Evolutionary conservation across 2,797 vertebrate species (phyloP).

Genomic region (Discoglossus pictus): DNA sequence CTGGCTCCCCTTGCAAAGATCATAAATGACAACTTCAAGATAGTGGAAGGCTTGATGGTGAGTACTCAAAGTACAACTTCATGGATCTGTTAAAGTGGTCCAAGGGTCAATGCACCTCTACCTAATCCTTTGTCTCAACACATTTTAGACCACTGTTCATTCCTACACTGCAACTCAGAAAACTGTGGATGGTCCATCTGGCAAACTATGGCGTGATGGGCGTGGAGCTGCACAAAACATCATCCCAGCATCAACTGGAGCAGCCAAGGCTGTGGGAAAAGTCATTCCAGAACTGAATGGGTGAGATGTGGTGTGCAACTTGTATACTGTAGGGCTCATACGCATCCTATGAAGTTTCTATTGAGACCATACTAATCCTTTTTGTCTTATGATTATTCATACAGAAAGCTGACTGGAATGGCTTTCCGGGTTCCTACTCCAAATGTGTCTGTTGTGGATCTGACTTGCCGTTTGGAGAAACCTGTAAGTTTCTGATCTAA

Average conservation of each 20-base stretch:
- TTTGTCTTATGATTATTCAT: no score
- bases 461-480: conserved; percentile 93
- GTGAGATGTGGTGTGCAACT: conserved; percentile 61
- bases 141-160: conserved; percentile 89
- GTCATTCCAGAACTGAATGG: conserved; percentile 96
- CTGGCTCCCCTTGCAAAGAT: conserved; percentile 95
- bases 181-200: conserved; percentile 94
- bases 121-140: not conserved
- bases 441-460: conserved; percentile 95
- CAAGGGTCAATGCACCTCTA: not conserved
- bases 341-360: no score
- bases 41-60: conserved; percentile 92
- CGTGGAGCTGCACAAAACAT: conserved; percentile 95
- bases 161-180: conserved; percentile 96
- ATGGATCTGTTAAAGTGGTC: no score
- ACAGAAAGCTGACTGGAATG: conserved; percentile 95
- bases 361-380: no score
- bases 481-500: conserved; percentile 78
- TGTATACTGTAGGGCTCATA: not conserved
- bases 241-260: conserved; percentile 94
- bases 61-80: not conserved
- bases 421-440: conserved; percentile 97
- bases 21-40: conserved; percentile 91
- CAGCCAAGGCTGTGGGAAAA: conserved; percentile 95
- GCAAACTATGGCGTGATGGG: conserved; percentile 93